A percentile compares a stretch with the other conserved stretches of the same genome.
Conservation (phyloP, 2,888 invertebrate species). For the Idaea straminata region DNA sequence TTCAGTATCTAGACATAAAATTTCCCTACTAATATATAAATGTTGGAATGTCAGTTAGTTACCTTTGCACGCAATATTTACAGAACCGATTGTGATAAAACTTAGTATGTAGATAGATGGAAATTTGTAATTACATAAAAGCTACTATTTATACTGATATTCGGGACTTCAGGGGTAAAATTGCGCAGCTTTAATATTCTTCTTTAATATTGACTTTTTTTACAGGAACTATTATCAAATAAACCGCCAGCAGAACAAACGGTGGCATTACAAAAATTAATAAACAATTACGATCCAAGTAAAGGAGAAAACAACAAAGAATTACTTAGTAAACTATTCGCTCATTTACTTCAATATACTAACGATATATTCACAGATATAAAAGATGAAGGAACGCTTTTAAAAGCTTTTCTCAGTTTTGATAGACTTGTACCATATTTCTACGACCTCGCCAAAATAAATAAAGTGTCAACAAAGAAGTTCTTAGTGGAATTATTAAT, state of each 20-base stretch:
- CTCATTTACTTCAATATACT: conserved; percentile 87
- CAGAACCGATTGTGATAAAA: no score
- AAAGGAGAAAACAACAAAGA: conserved; percentile 89
- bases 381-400: conserved; percentile 58
- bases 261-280: conserved; percentile 87
- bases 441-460: conserved; percentile 86
- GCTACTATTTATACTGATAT: no score
- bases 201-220: conserved; percentile 18
- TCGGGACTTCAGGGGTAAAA: neutral
- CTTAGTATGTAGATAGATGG: no score
- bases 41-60: no score
- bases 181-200: conserved; percentile 1
- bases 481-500: conserved; percentile 85
- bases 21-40: no score
- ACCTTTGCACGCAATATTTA: no score
- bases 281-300: conserved; percentile 93
- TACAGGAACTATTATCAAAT: conserved; percentile 79
- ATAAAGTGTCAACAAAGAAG: conserved; percentile 84
- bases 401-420: conserved; percentile 80
- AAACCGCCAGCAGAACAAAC: conserved; percentile 84
- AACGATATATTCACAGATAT: conserved; percentile 81
- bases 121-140: no score
- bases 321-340: conserved; percentile 86
- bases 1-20: neutral
- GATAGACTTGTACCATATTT: conserved; percentile 79